Evolutionary conservation across 2,888 invertebrate genomes (phyloP).

Genomic region (Cheilosia vulpina): DNA sequence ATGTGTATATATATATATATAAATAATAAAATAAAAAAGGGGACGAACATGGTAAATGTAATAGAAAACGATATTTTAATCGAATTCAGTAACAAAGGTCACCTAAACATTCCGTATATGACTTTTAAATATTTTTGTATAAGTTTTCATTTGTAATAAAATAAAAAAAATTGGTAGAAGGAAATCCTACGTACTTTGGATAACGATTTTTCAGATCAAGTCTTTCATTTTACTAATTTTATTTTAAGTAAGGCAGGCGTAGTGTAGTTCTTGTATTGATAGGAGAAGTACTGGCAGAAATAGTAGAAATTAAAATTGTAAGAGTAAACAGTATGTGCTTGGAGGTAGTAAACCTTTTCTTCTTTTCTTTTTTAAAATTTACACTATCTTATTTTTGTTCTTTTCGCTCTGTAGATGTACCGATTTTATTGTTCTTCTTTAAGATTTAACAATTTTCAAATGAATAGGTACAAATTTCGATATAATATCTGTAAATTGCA

Average conservation of each 20-base stretch:
- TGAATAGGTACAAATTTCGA: conserved; percentile 18
- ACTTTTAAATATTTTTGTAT: conserved; percentile 7
- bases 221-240: conserved; percentile 31
- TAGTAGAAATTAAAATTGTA: conserved; percentile 15
- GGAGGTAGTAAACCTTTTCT: neutral
- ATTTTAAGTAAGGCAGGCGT: conserved; percentile 8
- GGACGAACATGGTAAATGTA: conserved; percentile 3
- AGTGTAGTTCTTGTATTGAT: neutral
- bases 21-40: neutral
- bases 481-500: conserved; percentile 24
- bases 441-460: conserved; percentile 10
- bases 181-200: conserved; percentile 58
- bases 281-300: conserved; percentile 9
- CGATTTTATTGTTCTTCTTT: conserved; percentile 17
- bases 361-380: conserved; percentile 1
- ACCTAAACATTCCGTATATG: conserved; percentile 3
- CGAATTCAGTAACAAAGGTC: conserved; percentile 29
- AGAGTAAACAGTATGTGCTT: neutral
- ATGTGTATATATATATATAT: neutral
- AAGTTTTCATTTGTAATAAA: conserved; percentile 25
- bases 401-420: conserved; percentile 5
- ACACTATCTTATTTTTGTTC: conserved; percentile 5
- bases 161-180: conserved; percentile 3
- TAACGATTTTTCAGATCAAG: conserved; percentile 26
- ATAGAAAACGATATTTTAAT: conserved; percentile 10